Percentiles rank a stretch among this genome's conserved stretches.
Conservation (phyloP, 2,888 invertebrate species). For the Pyrocoelia pectoralis region DNA sequence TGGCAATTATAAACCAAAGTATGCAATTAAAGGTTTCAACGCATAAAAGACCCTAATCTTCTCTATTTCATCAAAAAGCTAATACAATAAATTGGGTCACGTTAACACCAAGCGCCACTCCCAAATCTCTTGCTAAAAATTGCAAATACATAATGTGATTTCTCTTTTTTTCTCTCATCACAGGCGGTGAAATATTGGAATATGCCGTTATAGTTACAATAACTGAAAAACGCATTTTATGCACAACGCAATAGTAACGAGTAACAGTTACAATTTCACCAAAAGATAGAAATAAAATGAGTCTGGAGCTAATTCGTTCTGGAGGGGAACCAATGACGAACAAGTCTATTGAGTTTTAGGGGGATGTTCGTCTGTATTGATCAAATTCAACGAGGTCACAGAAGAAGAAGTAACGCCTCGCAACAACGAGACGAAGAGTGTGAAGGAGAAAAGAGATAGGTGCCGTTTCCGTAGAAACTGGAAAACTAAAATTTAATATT, state of each 20-base stretch:
- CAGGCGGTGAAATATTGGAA: no score
- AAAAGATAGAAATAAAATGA: conserved; percentile 13
- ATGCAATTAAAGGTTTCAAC: no score
- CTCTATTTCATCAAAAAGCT: conserved; percentile 1
- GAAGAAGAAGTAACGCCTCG: conserved; percentile 36
- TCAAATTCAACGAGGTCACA: conserved; percentile 41
- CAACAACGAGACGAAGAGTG: conserved; percentile 33
- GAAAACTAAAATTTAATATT: conserved; percentile 21
- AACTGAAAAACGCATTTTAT: background rate
- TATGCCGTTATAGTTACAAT: background rate
- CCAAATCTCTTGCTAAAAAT: background rate
- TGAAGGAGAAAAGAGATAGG: conserved; percentile 31
- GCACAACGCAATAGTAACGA: background rate
- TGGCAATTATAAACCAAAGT: no score
- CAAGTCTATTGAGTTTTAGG: conserved; percentile 39
- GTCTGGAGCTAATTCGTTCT: conserved; percentile 28
- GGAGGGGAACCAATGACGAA: conserved; percentile 38
- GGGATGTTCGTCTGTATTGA: conserved; percentile 41
- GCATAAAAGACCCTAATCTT: no score
- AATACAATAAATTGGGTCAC: background rate
- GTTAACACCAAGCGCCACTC: background rate
- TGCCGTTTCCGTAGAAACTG: conserved; percentile 33
- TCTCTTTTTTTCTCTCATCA: no score
- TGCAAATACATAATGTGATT: no score
- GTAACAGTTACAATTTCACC: background rate